Percentiles rank a stretch among this genome's conserved stretches.
phyloP scores from a whole-genome alignment of 2,797 vertebrate species.

The Leptatherina wallacei region DNA sequence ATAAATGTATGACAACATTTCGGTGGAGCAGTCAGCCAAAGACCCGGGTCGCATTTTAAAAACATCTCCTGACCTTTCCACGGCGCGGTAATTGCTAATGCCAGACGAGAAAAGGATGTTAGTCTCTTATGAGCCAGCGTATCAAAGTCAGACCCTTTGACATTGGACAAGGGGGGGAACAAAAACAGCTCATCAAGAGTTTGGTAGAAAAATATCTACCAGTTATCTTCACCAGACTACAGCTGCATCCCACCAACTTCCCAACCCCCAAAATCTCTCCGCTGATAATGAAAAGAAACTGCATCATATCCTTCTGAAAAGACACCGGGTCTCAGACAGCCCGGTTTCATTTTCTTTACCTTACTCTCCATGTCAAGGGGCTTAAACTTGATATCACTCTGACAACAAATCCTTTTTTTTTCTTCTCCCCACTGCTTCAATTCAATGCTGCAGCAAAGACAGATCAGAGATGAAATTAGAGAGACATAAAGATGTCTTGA shows the following conservation, averaged over 20 bases:
- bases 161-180: slow-evolving; percentile 23
- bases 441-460: slow-evolving; percentile 38
- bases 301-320: slow-evolving; percentile 52
- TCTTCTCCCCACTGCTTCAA: slow-evolving; percentile 10
- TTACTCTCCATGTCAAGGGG: slow-evolving; percentile 49
- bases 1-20: slow-evolving; percentile 78
- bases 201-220: slow-evolving; percentile 21
- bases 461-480: slow-evolving; percentile 76
- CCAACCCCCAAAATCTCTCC: slow-evolving; percentile 18
- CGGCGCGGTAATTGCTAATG: slow-evolving; percentile 81
- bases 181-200: slow-evolving; percentile 18
- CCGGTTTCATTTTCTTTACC: slow-evolving; percentile 70
- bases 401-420: slow-evolving; percentile 65
- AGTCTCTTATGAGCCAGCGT: slow-evolving; percentile 67
- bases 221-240: slow-evolving; percentile 12
- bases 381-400: slow-evolving; percentile 54
- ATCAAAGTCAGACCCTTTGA: slow-evolving; percentile 42
- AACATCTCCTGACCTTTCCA: slow-evolving; percentile 85
- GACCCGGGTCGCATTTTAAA: slow-evolving; percentile 76
- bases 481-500: slow-evolving; percentile 60
- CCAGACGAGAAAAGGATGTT: slow-evolving; percentile 76
- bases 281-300: slow-evolving; percentile 59
- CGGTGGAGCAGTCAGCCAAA: slow-evolving; percentile 62
- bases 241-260: slow-evolving; percentile 36
- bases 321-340: slow-evolving; percentile 43